Evolutionary conservation across 2,797 vertebrate species (phyloP).

Genomic region (Cynodonichthys magdalenae): DNA sequence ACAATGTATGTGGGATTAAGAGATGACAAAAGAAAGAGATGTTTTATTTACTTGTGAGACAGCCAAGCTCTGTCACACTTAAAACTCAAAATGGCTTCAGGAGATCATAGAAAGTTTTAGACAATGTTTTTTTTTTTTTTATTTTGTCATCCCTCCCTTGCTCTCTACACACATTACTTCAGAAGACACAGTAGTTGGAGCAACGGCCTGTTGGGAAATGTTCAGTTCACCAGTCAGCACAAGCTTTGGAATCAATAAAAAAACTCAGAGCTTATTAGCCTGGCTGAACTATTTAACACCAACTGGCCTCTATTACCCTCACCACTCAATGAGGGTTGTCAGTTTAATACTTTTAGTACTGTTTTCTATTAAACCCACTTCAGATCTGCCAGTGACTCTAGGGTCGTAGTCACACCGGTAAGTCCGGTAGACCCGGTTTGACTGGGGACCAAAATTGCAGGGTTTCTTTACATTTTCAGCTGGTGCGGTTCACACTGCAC

Average conservation of each 20-base stretch:
- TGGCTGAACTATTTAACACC: conserved; percentile 81
- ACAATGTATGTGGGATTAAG: conserved; percentile 4
- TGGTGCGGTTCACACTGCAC: too few species aligned
- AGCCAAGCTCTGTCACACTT: conserved; percentile 10
- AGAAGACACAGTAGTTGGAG: conserved; percentile 36
- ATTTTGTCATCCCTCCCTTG: too few species aligned
- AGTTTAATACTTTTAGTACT: conserved; percentile 79
- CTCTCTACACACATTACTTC: conserved; percentile 24
- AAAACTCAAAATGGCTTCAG: conserved; percentile 6
- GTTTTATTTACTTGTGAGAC: conserved; percentile 32
- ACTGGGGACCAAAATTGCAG: too few species aligned
- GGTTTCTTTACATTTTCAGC: too few species aligned
- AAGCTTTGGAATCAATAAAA: conserved; percentile 78
- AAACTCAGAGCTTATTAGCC: conserved; percentile 79
- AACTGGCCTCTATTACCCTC: conserved; percentile 73
- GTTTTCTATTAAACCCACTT: conserved; percentile 74
- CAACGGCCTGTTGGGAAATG: conserved; percentile 64
- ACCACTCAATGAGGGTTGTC: conserved; percentile 79
- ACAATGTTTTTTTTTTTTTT: conserved; percentile 22
- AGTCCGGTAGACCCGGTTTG: too few species aligned
- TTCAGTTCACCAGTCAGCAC: conserved; percentile 74
- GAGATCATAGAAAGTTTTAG: conserved; percentile 25
- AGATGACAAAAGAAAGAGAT: conserved; percentile 19
- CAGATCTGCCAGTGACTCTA: conserved; percentile 60
- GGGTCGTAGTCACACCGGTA: not conserved